Evolutionary conservation across 2,888 invertebrate species (phyloP).

Genomic region (Elysia crispata): DNA sequence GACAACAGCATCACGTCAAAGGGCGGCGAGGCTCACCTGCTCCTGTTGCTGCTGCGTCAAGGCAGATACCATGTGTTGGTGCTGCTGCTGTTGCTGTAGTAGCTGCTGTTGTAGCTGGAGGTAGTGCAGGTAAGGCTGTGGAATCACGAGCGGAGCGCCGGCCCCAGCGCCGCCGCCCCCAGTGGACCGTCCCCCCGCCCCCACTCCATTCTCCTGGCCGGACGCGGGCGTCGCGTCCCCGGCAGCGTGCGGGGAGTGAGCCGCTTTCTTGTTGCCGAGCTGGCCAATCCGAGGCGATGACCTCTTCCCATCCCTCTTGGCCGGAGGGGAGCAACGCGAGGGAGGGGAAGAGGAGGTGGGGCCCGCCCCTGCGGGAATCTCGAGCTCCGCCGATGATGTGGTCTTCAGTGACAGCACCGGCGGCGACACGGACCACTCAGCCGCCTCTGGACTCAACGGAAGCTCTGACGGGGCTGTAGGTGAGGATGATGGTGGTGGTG

Average conservation of each 20-base stretch:
- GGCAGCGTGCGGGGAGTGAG: neutral
- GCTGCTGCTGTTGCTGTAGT: constrained; percentile 60
- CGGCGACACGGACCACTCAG: neutral
- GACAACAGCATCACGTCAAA: too few species aligned
- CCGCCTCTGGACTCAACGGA: neutral
- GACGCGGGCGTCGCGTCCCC: neutral
- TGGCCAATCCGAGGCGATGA: neutral
- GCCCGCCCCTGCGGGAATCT: too few species aligned
- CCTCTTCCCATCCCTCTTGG: constrained; percentile 23
- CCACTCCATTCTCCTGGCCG: constrained; percentile 26
- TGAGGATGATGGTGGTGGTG: constrained; percentile 16
- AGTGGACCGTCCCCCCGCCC: constrained; percentile 13
- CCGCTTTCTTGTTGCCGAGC: neutral
- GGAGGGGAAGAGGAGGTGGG: neutral
- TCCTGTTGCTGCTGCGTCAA: constrained; percentile 15
- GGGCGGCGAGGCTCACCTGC: neutral
- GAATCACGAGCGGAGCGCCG: constrained; percentile 50
- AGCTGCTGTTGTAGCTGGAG: constrained; percentile 64
- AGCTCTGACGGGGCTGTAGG: neutral
- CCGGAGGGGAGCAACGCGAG: neutral
- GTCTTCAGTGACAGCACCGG: neutral
- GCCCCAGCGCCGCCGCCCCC: constrained; percentile 26
- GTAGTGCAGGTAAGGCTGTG: constrained; percentile 64
- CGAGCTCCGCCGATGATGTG: too few species aligned
- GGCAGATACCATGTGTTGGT: constrained; percentile 55